A percentile compares a stretch with the other conserved stretches of the same genome.
phyloP scores from a whole-genome alignment of 2,113 vertebrate species.

The Triplophysa rosa region DNA sequence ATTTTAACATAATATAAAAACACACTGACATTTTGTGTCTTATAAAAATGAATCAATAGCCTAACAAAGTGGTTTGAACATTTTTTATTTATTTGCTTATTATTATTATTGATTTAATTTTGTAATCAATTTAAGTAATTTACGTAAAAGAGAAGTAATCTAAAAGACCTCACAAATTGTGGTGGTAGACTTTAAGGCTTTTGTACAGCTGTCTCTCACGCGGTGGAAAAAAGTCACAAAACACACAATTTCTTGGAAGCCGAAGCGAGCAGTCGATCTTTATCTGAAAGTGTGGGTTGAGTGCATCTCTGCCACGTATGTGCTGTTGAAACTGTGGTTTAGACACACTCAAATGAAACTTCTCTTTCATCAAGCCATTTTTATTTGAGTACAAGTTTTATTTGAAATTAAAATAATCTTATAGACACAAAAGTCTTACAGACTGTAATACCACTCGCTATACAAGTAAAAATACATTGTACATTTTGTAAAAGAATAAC shows the following conservation, averaged over 20 bases:
- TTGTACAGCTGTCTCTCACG: not conserved
- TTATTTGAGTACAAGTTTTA: not conserved
- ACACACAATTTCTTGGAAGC: conserved; percentile 45
- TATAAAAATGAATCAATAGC: too few relatives aligned
- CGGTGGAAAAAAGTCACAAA: not conserved
- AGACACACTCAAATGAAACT: conserved; percentile 15
- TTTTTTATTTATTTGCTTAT: not conserved
- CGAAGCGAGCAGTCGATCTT: conserved; percentile 41
- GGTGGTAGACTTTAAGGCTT: not conserved
- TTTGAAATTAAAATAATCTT: too few relatives aligned
- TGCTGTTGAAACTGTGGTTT: conserved; percentile 64
- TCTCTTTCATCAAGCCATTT: not conserved
- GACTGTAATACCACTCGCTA: too few relatives aligned
- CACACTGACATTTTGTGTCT: too few relatives aligned
- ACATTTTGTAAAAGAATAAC: not conserved
- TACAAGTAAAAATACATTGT: not conserved
- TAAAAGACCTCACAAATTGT: not conserved
- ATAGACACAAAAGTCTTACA: too few relatives aligned
- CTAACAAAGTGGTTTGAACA: not conserved
- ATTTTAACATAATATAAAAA: too few relatives aligned
- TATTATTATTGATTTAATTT: too few relatives aligned
- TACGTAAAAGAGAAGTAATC: not conserved
- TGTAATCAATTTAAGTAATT: not conserved
- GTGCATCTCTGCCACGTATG: not conserved
- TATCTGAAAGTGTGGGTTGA: conserved; percentile 54